phyloP scores from a whole-genome alignment of 2,888 invertebrate species.

The Protonemura montana region DNA sequence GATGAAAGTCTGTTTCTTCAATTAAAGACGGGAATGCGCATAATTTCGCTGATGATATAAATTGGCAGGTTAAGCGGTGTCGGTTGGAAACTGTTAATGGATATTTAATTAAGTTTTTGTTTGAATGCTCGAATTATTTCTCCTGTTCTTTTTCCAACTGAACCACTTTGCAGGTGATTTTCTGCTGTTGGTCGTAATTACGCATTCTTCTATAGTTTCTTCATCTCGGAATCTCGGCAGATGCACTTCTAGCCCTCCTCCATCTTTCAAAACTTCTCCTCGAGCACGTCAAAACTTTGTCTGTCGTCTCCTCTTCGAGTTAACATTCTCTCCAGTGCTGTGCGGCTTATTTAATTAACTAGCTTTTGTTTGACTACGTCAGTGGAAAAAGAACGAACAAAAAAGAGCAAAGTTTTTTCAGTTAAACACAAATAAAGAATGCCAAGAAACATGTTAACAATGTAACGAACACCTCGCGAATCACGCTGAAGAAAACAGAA shows the following conservation, averaged over 20 bases:
- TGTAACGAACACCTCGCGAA: constrained; percentile 43
- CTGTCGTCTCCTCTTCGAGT: constrained; percentile 39
- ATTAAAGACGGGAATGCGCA: not conserved
- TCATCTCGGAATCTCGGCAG: constrained; percentile 39
- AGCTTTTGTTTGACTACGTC: constrained; percentile 44
- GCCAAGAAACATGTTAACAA: constrained; percentile 41
- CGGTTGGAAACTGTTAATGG: constrained; percentile 18
- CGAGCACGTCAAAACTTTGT: constrained; percentile 44
- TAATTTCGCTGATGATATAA: not conserved
- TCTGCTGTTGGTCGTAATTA: constrained; percentile 32
- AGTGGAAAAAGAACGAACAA: constrained; percentile 38
- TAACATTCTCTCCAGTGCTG: constrained; percentile 42
- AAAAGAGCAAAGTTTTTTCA: constrained; percentile 43
- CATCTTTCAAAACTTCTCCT: constrained; percentile 23
- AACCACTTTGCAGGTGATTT: constrained; percentile 32
- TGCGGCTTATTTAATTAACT: constrained; percentile 46
- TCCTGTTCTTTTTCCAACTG: constrained; percentile 13
- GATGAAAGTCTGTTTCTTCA: not conserved
- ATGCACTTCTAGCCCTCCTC: constrained; percentile 28
- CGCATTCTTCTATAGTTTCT: constrained; percentile 40
- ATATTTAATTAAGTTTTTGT: constrained; percentile 37
- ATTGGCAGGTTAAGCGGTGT: constrained; percentile 19
- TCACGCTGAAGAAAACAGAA: not conserved
- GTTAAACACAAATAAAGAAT: constrained; percentile 44
- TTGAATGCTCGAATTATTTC: constrained; percentile 25